A percentile compares a stretch with the other conserved stretches of the same genome.
phyloP scores from a whole-genome alignment of 2,888 invertebrate genomes.

The Panzeria rudis region DNA sequence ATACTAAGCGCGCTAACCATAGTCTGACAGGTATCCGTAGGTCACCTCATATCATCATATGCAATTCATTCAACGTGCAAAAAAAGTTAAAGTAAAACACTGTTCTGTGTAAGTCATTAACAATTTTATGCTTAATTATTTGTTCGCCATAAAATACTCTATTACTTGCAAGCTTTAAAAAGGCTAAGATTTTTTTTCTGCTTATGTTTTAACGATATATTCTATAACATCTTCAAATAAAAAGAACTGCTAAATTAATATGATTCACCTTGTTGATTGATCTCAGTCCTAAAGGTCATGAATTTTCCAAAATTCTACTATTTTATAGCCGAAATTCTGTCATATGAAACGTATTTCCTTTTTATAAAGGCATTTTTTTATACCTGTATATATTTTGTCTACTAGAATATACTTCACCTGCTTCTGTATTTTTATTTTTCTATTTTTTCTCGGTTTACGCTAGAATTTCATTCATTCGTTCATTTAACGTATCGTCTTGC shows the following conservation, averaged over 20 bases:
- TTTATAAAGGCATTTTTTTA: conserved; percentile 12
- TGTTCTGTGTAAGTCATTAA: too few species aligned
- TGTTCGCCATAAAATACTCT: too few species aligned
- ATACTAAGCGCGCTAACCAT: too few species aligned
- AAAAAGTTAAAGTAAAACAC: too few species aligned
- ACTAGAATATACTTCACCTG: conserved; percentile 3
- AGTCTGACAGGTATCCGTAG: too few species aligned
- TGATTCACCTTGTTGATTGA: background rate
- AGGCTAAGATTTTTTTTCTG: too few species aligned
- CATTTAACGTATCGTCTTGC: conserved; percentile 14
- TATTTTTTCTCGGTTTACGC: background rate
- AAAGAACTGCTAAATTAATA: background rate
- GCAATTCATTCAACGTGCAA: too few species aligned
- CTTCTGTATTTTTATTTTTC: background rate
- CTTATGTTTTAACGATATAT: too few species aligned
- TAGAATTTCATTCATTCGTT: background rate
- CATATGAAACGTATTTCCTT: conserved; percentile 14
- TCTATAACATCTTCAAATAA: background rate
- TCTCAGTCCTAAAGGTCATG: background rate
- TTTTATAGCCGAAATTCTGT: background rate
- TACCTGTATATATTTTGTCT: conserved; percentile 40
- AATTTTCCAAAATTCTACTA: background rate
- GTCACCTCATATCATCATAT: too few species aligned
- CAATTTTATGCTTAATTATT: too few species aligned
- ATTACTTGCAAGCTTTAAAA: too few species aligned